Base-by-base conservation (phyloP, 2,797 vertebrate genomes). In the Clarias pachynema region DNA sequence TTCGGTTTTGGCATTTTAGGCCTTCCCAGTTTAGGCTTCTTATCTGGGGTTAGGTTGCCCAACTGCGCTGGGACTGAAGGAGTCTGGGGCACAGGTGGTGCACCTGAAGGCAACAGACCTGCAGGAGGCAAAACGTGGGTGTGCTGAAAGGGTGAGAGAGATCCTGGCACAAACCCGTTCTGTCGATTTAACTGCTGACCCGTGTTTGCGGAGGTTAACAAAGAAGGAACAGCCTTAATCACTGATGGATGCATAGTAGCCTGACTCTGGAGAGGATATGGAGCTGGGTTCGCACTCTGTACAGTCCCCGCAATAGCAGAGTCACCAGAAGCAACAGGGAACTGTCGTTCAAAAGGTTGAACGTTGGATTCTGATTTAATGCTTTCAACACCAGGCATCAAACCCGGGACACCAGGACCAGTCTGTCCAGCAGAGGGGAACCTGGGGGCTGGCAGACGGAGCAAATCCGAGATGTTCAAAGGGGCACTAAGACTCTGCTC, bases 31-130 rank as follows among this genome's bases (percentile, higher is more conserved):
- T 89, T 88, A 44, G 89, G 84, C 68, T 91, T 95, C 79, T 87
- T 87, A 77, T 94, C 91, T 72, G 92, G 89, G 82, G 91, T 90
- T 69, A 63, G 89, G 40, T 16, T 65, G 20, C 57, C 29, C 18
- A 62, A 5, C 20, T 86, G 86, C 31, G 66, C 63, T 16, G 59
- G 44, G 24, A 84, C 29, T 65, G 90, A 66, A 29, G 85, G 57
- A 60, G 75, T 70, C 10, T 89, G 86, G 31, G 34, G 15, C 9
- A 85, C 60, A 65, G 83, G 20, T 26, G 83, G 20, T 2, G 86
- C 73, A 7, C n/a, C 77, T 75, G 84, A 81, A 20, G 87, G 81
- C 60, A 86, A 77, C 75, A 80, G 82, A 65, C 72, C 78, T 56
- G 62, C 82, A 6, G 82, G 65, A 4, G 86, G 83, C 26, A 83